A percentile compares a stretch with the other conserved stretches of the same genome.
Conservation (phyloP, 2,797 vertebrate genomes). For the Salarias fasciatus region DNA sequence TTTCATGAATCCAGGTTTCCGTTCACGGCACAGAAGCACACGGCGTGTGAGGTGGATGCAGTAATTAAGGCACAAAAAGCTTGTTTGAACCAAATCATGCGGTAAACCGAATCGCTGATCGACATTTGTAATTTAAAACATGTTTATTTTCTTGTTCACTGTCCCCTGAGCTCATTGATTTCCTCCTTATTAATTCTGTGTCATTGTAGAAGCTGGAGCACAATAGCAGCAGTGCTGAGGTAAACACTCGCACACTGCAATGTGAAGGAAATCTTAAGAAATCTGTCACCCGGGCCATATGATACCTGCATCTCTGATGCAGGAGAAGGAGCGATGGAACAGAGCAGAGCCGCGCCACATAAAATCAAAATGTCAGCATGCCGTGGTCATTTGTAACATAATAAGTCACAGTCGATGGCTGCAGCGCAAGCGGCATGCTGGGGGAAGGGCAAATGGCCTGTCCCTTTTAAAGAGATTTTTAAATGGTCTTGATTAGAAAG, state of each 20-base stretch:
- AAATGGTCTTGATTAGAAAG: conserved; percentile 92
- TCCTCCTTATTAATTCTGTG: conserved; percentile 53
- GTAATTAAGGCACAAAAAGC: conserved; percentile 72
- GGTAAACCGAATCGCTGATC: conserved; percentile 58
- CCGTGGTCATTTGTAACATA: conserved; percentile 98
- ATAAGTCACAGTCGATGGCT: conserved; percentile 94
- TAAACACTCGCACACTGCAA: conserved; percentile 35
- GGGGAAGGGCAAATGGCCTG: conserved; percentile 91
- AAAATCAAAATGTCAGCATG: conserved; percentile 92
- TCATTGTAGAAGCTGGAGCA: conserved; percentile 63
- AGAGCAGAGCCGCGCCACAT: conserved; percentile 89
- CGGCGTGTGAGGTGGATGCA: conserved; percentile 38
- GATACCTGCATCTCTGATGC: conserved; percentile 90
- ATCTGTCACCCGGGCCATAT: conserved; percentile 83
- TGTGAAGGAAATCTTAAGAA: conserved; percentile 72
- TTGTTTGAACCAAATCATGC: conserved; percentile 66
- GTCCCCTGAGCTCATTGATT: conserved; percentile 72
- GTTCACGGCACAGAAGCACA: conserved; percentile 26
- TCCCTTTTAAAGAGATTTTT: conserved; percentile 88
- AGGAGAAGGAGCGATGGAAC: conserved; percentile 76
- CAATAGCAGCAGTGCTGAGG: conserved; percentile 45
- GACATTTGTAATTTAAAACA: conserved; percentile 74
- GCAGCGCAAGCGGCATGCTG: conserved; percentile 83
- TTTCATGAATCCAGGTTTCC: conserved; percentile 6
- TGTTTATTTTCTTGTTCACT: conserved; percentile 59